Percentiles rank a stretch among this genome's conserved stretches.
phyloP scores from a whole-genome alignment of 2,113 vertebrate species.

The Callionymus lyra region DNA sequence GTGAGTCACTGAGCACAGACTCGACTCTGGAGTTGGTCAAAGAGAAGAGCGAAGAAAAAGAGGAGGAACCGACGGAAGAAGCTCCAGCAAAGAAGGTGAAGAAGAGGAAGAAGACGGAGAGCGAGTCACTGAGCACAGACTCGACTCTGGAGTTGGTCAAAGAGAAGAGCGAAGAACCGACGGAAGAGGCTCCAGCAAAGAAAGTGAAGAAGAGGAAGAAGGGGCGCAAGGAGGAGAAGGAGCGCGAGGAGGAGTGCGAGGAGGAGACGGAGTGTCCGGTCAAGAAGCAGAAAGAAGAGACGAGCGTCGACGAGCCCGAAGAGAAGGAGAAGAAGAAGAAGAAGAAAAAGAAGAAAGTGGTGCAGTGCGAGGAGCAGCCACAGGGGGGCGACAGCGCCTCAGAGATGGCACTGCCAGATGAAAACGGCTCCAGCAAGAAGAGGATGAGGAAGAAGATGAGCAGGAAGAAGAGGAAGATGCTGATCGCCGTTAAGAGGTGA shows the following conservation, averaged over 20 bases:
- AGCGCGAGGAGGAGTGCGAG: constrained; percentile 20
- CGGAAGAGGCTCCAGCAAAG: constrained; percentile 14
- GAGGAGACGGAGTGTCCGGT: constrained; percentile 5
- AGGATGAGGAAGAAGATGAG: constrained; percentile 27
- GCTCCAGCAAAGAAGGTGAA: constrained; percentile 47
- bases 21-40: no score
- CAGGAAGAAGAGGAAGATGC: constrained; percentile 11
- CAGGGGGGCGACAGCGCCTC: constrained; percentile 19
- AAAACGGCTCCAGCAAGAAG: constrained; percentile 21
- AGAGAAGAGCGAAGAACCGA: neutral
- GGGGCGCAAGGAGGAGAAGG: constrained; percentile 5
- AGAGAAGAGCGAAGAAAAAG: neutral
- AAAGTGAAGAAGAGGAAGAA: constrained; percentile 44
- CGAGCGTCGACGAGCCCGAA: fast-evolving
- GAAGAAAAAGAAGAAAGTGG: constrained; percentile 6
- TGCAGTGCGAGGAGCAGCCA: constrained; percentile 18
- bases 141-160: no score
- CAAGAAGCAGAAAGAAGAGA: neutral
- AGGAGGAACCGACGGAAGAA: constrained; percentile 42
- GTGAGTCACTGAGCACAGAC: no score
- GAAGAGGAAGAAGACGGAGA: constrained; percentile 23
- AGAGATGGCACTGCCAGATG: neutral
- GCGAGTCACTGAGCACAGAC: no score
- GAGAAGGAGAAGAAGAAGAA: constrained; percentile 19
- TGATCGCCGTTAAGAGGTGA: constrained; percentile 18